Conservation (phyloP, 2,888 invertebrate genomes). For the Tinea semifulvella region DNA sequence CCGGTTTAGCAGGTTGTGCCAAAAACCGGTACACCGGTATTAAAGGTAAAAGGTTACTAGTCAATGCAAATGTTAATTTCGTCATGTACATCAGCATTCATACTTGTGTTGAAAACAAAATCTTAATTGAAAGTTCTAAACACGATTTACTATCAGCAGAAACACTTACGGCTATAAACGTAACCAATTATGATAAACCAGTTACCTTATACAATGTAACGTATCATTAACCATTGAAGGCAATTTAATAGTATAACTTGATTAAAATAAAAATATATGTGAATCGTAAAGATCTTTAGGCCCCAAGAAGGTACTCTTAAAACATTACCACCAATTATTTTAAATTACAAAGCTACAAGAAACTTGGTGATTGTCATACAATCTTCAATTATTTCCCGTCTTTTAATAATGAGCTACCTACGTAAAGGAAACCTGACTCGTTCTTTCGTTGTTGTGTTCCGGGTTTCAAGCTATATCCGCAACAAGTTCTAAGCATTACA, state of each 20-base stretch:
- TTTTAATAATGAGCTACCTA: not conserved
- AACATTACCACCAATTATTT: too few species aligned
- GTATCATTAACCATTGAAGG: too few species aligned
- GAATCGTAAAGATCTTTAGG: too few species aligned
- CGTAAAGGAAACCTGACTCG: not conserved
- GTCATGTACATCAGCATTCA: not conserved
- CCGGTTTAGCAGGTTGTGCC: conserved; percentile 32
- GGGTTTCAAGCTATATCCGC: conserved; percentile 28
- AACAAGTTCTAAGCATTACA: conserved; percentile 25
- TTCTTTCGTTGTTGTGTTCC: not conserved
- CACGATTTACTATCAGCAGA: too few species aligned
- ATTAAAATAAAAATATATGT: too few species aligned
- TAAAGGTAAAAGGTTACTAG: conserved; percentile 50
- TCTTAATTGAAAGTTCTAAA: not conserved
- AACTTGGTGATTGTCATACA: too few species aligned
- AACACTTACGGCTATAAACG: too few species aligned
- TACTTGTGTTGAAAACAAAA: not conserved
- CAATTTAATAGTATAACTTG: too few species aligned
- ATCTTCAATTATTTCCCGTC: not conserved
- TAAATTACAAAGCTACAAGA: too few species aligned
- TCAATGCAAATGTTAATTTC: conserved; percentile 19
- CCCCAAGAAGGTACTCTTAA: too few species aligned
- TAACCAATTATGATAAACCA: too few species aligned
- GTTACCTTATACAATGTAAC: too few species aligned
- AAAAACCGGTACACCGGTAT: conserved; percentile 49